phyloP scores from a whole-genome alignment of 2,888 invertebrate species.

The Gymnocheta viridis region DNA sequence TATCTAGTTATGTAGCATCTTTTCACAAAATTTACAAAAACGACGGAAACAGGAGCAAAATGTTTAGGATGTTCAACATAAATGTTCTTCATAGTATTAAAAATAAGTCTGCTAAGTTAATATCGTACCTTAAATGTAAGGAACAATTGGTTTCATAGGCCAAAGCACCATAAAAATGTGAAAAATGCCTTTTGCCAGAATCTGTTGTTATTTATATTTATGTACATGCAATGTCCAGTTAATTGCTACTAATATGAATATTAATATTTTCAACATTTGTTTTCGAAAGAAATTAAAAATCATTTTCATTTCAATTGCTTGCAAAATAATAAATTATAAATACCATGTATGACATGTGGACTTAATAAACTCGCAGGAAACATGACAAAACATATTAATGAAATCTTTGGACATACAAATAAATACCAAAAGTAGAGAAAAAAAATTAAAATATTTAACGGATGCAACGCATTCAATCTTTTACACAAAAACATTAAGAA shows the following conservation, averaged over 20 bases:
- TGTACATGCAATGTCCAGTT: no score
- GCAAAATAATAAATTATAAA: conserved; percentile 33
- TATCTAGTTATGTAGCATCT: no score
- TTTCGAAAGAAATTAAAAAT: neutral
- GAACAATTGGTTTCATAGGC: no score
- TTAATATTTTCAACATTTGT: neutral
- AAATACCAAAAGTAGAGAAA: neutral
- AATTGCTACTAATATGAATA: neutral
- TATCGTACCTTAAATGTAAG: no score
- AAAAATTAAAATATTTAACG: neutral
- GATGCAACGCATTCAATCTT: neutral
- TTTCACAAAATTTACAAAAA: no score
- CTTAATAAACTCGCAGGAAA: conserved; percentile 18
- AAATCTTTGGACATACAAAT: conserved; percentile 23
- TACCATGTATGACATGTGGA: conserved; percentile 14
- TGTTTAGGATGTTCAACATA: no score
- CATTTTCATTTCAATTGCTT: conserved; percentile 31
- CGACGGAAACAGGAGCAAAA: no score
- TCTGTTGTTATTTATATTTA: no score
- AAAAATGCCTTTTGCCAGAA: no score
- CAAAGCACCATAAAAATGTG: no score
- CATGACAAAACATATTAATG: conserved; percentile 36
- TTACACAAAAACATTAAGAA: conserved; percentile 30
- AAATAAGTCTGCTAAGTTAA: no score
- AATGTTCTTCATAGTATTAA: no score